A percentile compares a stretch with the other conserved stretches of the same genome.
Conservation (phyloP, 2,888 invertebrate genomes). For the Limulus polyphemus region DNA sequence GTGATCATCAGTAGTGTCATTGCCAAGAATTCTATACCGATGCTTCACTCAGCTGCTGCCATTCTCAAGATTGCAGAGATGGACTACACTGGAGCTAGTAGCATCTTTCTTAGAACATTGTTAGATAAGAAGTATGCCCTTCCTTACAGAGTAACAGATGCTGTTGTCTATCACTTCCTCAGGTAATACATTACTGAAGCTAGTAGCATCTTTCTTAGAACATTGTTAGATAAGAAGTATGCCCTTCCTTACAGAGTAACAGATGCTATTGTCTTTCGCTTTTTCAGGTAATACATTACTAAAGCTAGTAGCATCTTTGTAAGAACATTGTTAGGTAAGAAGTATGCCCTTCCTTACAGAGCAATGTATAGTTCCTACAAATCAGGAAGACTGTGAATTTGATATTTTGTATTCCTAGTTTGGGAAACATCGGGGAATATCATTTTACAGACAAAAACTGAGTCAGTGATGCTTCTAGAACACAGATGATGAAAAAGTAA, state of each 20-base stretch:
- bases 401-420: too few species aligned
- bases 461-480: too few species aligned
- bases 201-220: slow-evolving; percentile 83
- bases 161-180: slow-evolving; percentile 83
- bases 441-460: too few species aligned
- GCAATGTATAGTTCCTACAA: slow-evolving; percentile 59
- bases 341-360: slow-evolving; percentile 89
- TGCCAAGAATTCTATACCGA: slow-evolving; percentile 79
- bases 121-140: slow-evolving; percentile 96
- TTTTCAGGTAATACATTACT: slow-evolving; percentile 58
- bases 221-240: slow-evolving; percentile 94
- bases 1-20: slow-evolving; percentile 86
- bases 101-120: slow-evolving; percentile 82
- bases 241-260: slow-evolving; percentile 88
- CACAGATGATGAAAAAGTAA: too few species aligned
- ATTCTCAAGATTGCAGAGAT: slow-evolving; percentile 91
- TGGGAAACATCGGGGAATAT: too few species aligned
- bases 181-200: slow-evolving; percentile 68
- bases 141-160: slow-evolving; percentile 88
- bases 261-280: slow-evolving; percentile 88
- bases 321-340: slow-evolving; percentile 86
- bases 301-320: slow-evolving; percentile 93
- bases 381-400: too few species aligned
- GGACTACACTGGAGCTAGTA: slow-evolving; percentile 92
- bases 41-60: slow-evolving; percentile 88